Conservation (phyloP, 2,113 vertebrate species). For the Raja brachyura region DNA sequence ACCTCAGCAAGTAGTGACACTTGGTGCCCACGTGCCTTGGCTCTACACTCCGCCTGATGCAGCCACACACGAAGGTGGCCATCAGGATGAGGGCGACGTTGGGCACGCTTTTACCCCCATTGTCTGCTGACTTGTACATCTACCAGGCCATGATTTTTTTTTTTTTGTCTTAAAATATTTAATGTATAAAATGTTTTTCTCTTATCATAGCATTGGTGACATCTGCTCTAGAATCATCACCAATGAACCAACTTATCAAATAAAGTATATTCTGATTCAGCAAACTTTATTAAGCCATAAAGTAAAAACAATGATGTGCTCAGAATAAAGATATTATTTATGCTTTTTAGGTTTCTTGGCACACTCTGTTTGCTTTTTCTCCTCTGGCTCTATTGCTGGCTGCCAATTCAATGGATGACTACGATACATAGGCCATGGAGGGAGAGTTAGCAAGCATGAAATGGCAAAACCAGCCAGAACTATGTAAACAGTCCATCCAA, state of each 20-base stretch:
- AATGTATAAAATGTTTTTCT: not conserved
- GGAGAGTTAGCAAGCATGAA: constrained; percentile 87
- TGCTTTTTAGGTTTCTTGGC: constrained; percentile 85
- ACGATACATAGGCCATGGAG: constrained; percentile 93
- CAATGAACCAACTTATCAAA: constrained; percentile 38
- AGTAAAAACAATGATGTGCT: not conserved
- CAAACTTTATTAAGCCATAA: constrained; percentile 34
- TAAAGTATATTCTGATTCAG: constrained; percentile 38
- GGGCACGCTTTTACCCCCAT: too few species aligned
- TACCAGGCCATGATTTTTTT: too few species aligned
- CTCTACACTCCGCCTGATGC: too few species aligned
- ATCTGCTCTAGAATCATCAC: too few species aligned
- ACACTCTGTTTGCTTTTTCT: constrained; percentile 78
- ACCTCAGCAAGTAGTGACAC: too few species aligned
- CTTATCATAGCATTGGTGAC: too few species aligned
- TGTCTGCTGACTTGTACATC: too few species aligned
- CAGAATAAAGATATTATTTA: constrained; percentile 57
- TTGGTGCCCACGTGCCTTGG: too few species aligned
- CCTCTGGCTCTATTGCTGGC: constrained; percentile 66
- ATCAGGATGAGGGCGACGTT: too few species aligned
- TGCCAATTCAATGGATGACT: constrained; percentile 82
- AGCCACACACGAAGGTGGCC: too few species aligned
- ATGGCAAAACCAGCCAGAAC: constrained; percentile 83
- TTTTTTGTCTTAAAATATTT: too few species aligned
- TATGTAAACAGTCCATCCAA: constrained; percentile 92